phyloP scores from a whole-genome alignment of 1,140 invertebrate species.

The Trissolcus basalis region DNA sequence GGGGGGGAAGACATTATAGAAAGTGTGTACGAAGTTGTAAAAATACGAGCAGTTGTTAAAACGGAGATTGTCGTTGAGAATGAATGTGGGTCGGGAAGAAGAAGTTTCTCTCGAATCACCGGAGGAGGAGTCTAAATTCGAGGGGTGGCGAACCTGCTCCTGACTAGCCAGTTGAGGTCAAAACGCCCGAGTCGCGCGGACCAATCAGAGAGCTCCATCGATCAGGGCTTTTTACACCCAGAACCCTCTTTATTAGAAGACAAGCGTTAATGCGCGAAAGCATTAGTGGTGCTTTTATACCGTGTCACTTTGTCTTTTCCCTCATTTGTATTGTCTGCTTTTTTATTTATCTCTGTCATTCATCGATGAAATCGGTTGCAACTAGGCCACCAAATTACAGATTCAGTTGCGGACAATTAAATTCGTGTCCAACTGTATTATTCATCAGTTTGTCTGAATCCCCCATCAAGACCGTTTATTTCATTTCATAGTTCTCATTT shows the following conservation, averaged over 20 bases:
- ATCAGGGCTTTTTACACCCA: slow-evolving; percentile 67
- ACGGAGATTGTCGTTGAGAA: slow-evolving; percentile 12
- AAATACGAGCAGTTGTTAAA: slow-evolving; percentile 26
- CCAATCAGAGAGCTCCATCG: slow-evolving; percentile 71
- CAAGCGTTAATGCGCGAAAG: slow-evolving; percentile 74
- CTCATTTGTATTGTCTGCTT: slow-evolving; percentile 26
- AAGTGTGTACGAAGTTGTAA: background rate
- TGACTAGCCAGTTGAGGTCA: slow-evolving; percentile 49
- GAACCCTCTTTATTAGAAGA: slow-evolving; percentile 68
- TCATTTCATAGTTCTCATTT: too few relatives aligned
- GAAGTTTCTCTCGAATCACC: slow-evolving; percentile 29
- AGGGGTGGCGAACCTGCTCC: slow-evolving; percentile 49
- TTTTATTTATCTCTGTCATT: slow-evolving; percentile 42
- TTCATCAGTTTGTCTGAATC: background rate
- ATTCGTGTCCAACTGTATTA: background rate
- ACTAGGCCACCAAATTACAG: slow-evolving; percentile 55
- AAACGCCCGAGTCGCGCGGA: slow-evolving; percentile 31
- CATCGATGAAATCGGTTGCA: slow-evolving; percentile 58
- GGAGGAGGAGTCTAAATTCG: slow-evolving; percentile 60
- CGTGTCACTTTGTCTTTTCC: slow-evolving; percentile 66
- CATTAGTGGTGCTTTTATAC: slow-evolving; percentile 73
- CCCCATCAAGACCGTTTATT: too few relatives aligned
- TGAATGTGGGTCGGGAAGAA: slow-evolving; percentile 37
- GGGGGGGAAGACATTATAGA: background rate
- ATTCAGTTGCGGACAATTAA: slow-evolving; percentile 9